These are phyloP conservation scores for Dolichotis patagonum DNA, from an alignment of 2,113 vertebrate species.

Conservation along the genomic window DNA sequence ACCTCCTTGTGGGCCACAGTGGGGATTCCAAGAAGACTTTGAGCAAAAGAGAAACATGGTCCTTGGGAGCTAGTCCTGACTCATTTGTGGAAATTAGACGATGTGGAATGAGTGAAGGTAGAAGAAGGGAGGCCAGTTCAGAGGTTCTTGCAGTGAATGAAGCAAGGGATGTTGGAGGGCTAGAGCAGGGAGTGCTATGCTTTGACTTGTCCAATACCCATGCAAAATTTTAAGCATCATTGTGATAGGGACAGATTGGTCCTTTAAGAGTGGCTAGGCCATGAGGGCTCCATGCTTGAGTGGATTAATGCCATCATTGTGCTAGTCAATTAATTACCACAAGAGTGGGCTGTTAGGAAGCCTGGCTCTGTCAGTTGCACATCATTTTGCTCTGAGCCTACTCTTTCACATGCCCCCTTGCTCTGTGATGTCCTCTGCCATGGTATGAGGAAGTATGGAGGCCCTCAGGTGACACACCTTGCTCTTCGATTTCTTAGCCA, in stretches of 20 bases:
- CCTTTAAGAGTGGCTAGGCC: neutral
- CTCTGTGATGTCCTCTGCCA: neutral
- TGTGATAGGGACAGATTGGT: neutral
- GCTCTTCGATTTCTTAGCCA: neutral
- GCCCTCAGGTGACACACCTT: neutral
- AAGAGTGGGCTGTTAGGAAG: neutral
- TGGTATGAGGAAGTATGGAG: neutral
- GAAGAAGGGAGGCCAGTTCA: neutral
- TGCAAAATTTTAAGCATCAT: neutral
- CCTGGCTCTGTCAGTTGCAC: neutral
- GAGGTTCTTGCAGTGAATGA: neutral
- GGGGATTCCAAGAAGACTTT: neutral
- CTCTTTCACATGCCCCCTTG: no score
- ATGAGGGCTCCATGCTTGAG: neutral
- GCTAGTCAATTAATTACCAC: neutral
- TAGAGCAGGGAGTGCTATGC: neutral
- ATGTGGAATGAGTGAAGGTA: neutral
- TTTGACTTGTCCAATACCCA: neutral
- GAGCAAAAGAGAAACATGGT: neutral
- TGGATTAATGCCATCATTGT: no score
- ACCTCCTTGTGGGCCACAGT: fast-evolving
- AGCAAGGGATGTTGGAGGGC: neutral
- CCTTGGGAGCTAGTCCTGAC: neutral
- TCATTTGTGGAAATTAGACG: neutral
- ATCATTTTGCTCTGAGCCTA: no score